These are phyloP conservation scores for Erythrolamprus reginae DNA, from an alignment of 2,113 vertebrate genomes.

Conservation along the genomic window DNA sequence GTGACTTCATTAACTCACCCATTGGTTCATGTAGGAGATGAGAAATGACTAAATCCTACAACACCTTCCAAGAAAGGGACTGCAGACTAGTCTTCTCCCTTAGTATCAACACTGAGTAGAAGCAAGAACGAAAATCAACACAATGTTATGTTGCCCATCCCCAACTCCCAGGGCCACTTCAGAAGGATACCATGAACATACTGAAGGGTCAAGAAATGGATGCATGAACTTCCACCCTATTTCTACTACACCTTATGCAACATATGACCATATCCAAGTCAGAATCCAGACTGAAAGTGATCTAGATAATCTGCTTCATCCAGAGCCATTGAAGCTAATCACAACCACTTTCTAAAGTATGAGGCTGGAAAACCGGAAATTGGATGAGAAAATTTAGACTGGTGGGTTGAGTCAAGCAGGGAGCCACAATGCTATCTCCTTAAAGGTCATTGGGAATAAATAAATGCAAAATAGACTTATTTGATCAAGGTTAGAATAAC, in stretches of 20 bases:
- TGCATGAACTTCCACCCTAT: neutral
- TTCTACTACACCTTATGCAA: neutral
- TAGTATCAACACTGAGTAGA: neutral
- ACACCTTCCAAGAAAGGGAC: neutral
- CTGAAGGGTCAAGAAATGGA: neutral
- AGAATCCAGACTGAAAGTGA: neutral
- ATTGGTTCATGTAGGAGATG: neutral
- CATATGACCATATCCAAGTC: neutral
- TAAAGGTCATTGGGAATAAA: neutral
- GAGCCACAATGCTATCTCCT: neutral
- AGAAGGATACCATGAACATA: neutral
- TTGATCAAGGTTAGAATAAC: neutral
- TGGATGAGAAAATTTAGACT: neutral
- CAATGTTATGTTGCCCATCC: neutral
- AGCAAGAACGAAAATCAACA: neutral
- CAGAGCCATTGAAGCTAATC: neutral
- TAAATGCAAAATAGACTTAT: neutral
- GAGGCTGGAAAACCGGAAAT: neutral
- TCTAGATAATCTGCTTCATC: neutral
- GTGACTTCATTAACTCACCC: neutral
- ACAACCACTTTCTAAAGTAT: neutral
- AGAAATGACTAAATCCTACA: neutral
- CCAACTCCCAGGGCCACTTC: neutral
- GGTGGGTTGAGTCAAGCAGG: neutral
- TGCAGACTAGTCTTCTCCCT: neutral